These are phyloP conservation scores for Saguinus midas DNA, from an alignment of 2,113 vertebrate genomes.

Conservation along the genomic window DNA sequence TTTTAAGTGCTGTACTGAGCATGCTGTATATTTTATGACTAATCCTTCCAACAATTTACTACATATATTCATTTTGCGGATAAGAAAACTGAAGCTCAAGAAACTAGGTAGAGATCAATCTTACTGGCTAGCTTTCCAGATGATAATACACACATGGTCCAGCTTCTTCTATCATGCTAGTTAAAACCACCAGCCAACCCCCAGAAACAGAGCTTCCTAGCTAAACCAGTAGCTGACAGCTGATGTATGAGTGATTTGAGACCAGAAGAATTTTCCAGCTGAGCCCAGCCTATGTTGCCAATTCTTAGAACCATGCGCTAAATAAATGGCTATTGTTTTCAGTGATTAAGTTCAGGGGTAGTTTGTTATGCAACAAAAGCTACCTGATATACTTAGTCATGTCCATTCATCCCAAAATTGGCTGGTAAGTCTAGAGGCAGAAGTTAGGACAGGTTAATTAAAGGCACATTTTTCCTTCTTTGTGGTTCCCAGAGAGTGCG, in stretches of 20 bases:
- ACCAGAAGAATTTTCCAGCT: not conserved
- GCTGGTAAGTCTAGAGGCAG: not conserved
- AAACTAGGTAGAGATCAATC: not conserved
- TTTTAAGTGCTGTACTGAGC: not conserved
- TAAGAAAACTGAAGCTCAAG: not conserved
- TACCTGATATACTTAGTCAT: not conserved
- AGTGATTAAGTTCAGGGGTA: not conserved
- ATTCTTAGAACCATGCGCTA: not conserved
- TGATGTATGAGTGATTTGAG: not conserved
- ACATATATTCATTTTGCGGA: not conserved
- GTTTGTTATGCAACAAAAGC: not conserved
- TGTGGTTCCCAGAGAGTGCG: not conserved
- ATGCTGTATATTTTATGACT: not conserved
- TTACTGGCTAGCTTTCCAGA: not conserved
- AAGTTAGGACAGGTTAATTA: not conserved
- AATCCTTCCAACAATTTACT: not conserved
- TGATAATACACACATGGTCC: not conserved
- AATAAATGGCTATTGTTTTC: not conserved
- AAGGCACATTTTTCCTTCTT: not conserved
- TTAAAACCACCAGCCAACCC: not conserved
- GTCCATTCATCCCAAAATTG: not conserved
- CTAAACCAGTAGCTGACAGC: not conserved
- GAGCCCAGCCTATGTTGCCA: not conserved
- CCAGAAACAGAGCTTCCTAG: not conserved
- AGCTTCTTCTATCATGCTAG: not conserved